Evolutionary conservation across 2,113 vertebrate genomes (phyloP).

Genomic region (Camelus dromedarius): DNA sequence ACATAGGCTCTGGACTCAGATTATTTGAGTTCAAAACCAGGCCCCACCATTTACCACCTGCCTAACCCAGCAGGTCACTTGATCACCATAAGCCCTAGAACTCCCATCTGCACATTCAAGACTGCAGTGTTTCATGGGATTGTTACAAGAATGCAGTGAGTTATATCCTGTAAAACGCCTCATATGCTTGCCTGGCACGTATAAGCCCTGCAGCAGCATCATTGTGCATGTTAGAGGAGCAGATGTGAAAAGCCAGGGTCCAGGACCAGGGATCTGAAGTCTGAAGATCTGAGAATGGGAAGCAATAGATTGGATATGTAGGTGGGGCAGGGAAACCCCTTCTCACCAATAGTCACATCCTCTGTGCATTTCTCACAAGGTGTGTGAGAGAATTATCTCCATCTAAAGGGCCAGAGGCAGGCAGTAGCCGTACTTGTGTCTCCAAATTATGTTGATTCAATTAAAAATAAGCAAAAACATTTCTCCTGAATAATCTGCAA

Average conservation of each 20-base stretch:
- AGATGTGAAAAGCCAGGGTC: not conserved
- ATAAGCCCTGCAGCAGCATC: not conserved
- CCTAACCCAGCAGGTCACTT: not conserved
- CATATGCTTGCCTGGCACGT: not conserved
- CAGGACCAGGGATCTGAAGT: not conserved
- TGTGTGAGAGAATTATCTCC: not conserved
- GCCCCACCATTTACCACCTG: not conserved
- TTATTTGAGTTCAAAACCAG: not conserved
- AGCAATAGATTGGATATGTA: not conserved
- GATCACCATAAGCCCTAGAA: not conserved
- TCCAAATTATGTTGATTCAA: not conserved
- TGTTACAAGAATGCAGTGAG: not conserved
- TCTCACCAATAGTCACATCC: not conserved
- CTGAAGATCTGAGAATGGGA: not conserved
- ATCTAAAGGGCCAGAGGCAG: not conserved
- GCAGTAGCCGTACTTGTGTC: not conserved
- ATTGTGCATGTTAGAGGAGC: not conserved
- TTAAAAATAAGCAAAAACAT: not conserved
- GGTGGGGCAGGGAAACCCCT: accelerated
- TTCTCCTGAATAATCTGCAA: slow-evolving; percentile 21
- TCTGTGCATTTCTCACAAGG: not conserved
- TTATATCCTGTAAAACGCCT: not conserved
- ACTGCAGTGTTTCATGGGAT: not conserved
- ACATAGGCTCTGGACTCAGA: not conserved
- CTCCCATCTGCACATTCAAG: not conserved